Percentiles rank a stretch among this genome's conserved stretches.
phyloP scores from a whole-genome alignment of 2,888 invertebrate genomes.

The Epirrita christyi region DNA sequence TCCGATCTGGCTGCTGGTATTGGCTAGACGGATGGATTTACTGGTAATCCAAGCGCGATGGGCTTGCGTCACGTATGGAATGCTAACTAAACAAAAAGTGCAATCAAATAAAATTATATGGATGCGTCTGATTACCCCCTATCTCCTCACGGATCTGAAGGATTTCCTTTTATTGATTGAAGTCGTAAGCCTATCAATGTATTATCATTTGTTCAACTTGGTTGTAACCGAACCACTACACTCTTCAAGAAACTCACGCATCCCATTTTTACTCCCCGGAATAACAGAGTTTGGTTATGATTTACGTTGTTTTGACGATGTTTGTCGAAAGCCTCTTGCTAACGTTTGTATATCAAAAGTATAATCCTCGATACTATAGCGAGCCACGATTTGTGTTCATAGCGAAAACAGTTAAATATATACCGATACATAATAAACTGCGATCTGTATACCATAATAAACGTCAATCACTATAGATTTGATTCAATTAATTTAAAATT shows the following conservation, averaged over 20 bases:
- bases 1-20: too few species aligned
- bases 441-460: constrained; percentile 56
- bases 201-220: constrained; percentile 1
- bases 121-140: too few species aligned
- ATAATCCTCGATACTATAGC: constrained; percentile 67
- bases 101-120: too few species aligned
- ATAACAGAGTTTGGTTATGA: constrained; percentile 58
- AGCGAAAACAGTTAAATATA: constrained; percentile 70
- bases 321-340: constrained; percentile 65
- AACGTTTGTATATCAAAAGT: constrained; percentile 63
- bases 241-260: constrained; percentile 46
- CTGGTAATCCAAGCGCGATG: too few species aligned
- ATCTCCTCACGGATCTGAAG: too few species aligned
- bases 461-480: constrained; percentile 56
- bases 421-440: constrained; percentile 73
- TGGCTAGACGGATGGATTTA: too few species aligned
- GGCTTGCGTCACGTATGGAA: too few species aligned
- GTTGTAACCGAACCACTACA: constrained; percentile 57
- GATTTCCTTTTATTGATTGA: too few species aligned
- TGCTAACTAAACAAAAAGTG: too few species aligned
- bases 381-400: constrained; percentile 83
- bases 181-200: too few species aligned
- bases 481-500: constrained; percentile 55
- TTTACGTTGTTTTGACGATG: constrained; percentile 56
- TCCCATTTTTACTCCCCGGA: constrained; percentile 50